These are phyloP conservation scores for Amia ocellicauda DNA, from an alignment of 2,113 vertebrate species.

Conservation along the genomic window DNA sequence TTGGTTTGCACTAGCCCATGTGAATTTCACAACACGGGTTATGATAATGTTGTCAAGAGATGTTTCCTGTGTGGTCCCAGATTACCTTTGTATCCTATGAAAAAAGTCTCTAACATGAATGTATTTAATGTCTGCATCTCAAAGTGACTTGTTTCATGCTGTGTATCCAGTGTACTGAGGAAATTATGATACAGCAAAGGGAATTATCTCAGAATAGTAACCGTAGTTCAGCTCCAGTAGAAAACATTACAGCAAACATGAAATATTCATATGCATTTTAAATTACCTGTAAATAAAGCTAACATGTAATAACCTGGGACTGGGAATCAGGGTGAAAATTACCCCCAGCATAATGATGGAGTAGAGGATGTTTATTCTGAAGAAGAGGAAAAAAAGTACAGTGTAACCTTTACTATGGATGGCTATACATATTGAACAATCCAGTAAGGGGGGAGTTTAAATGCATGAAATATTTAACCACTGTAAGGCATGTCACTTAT, in stretches of 20 bases:
- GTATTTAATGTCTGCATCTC: not conserved
- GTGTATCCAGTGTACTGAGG: not conserved
- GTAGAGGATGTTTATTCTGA: not conserved
- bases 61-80: not conserved
- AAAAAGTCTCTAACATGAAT: not conserved
- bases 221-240: slow-evolving; percentile 16
- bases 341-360: not conserved
- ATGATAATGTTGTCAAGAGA: slow-evolving; percentile 24
- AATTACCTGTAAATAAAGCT: slow-evolving; percentile 15
- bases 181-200: not conserved
- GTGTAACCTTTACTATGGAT: not conserved
- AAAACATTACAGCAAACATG: not conserved
- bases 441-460: too few relatives aligned
- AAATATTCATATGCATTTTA: slow-evolving; percentile 37
- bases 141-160: slow-evolving; percentile 13
- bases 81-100: not conserved
- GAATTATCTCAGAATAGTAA: slow-evolving; percentile 22
- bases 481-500: not conserved
- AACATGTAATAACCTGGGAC: not conserved
- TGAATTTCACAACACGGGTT: not conserved
- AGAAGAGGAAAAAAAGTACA: not conserved
- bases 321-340: not conserved
- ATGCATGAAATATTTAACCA: not conserved
- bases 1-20: too few relatives aligned
- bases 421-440: not conserved